phyloP scores from a whole-genome alignment of 1,140 invertebrate genomes.

The Hormaphis cornu region DNA sequence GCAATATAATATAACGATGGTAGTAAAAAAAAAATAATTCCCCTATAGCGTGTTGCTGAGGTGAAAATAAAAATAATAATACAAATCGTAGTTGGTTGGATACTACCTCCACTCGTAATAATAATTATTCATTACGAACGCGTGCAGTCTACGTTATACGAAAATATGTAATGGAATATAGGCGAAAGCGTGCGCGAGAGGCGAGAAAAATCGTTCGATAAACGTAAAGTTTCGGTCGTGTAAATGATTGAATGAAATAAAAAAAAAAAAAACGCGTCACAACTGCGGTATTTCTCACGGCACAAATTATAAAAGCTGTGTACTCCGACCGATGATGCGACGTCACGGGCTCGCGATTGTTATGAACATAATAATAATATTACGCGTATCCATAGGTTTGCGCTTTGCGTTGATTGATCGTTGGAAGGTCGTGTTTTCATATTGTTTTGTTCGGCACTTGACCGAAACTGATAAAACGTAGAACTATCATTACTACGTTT shows the following conservation, averaged over 20 bases:
- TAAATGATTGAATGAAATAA: not conserved
- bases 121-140: not conserved
- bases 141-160: too few species aligned
- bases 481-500: too few species aligned
- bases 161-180: not conserved
- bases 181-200: not conserved
- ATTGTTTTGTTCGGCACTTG: too few species aligned
- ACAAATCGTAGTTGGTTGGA: not conserved
- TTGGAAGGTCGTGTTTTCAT: too few species aligned
- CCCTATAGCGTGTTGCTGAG: not conserved
- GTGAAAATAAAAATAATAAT: conserved; percentile 15
- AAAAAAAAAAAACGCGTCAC: not conserved
- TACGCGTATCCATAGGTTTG: too few species aligned
- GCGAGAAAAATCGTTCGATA: conserved; percentile 10
- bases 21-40: not conserved
- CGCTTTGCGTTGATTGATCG: too few species aligned
- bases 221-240: not conserved
- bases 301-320: too few species aligned
- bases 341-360: too few species aligned
- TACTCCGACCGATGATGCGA: too few species aligned
- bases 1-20: conserved; percentile 24
- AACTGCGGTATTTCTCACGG: conserved; percentile 27
- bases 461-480: too few species aligned
- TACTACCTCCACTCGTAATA: not conserved
- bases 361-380: too few species aligned